These are phyloP conservation scores for Centropus unirufus DNA, from an alignment of 2,113 vertebrate genomes.

Conservation along the genomic window DNA sequence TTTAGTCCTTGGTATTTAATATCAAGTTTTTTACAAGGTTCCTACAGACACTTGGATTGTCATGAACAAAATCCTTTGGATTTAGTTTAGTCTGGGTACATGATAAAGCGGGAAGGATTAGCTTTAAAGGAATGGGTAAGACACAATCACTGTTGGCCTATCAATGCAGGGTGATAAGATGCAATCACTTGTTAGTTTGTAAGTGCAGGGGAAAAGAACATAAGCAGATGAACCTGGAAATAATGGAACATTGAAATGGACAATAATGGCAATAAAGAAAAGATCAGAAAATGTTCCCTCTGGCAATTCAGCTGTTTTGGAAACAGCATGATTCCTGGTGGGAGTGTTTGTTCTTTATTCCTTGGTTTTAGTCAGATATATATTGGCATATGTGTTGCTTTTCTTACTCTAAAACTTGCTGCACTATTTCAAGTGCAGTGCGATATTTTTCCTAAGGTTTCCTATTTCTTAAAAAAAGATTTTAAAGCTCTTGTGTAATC, in stretches of 20 bases:
- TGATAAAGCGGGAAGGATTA: conserved; percentile 34
- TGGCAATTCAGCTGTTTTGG: conserved; percentile 71
- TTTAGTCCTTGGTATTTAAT: conserved; percentile 60
- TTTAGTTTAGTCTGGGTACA: conserved; percentile 31
- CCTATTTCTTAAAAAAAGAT: conserved; percentile 83
- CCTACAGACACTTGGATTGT: conserved; percentile 40
- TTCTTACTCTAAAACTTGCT: conserved; percentile 75
- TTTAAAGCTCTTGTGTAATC: conserved; percentile 85
- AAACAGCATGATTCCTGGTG: conserved; percentile 66
- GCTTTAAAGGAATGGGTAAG: conserved; percentile 43
- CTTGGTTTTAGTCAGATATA: conserved; percentile 66
- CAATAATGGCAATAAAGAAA: conserved; percentile 80
- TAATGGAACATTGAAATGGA: conserved; percentile 68
- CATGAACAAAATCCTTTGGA: conserved; percentile 25
- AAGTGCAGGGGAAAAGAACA: conserved; percentile 51
- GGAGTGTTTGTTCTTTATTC: conserved; percentile 69
- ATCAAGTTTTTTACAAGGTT: conserved; percentile 56
- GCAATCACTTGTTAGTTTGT: conserved; percentile 61
- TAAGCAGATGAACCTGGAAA: conserved; percentile 62
- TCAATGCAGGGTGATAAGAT: conserved; percentile 45
- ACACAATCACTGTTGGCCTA: conserved; percentile 45
- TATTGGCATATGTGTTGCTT: conserved; percentile 72
- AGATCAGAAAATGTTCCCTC: conserved; percentile 71
- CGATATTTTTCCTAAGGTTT: conserved; percentile 82
- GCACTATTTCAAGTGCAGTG: conserved; percentile 80